phyloP scores from a whole-genome alignment of 2,888 invertebrate genomes.

The Euclidia mi region DNA sequence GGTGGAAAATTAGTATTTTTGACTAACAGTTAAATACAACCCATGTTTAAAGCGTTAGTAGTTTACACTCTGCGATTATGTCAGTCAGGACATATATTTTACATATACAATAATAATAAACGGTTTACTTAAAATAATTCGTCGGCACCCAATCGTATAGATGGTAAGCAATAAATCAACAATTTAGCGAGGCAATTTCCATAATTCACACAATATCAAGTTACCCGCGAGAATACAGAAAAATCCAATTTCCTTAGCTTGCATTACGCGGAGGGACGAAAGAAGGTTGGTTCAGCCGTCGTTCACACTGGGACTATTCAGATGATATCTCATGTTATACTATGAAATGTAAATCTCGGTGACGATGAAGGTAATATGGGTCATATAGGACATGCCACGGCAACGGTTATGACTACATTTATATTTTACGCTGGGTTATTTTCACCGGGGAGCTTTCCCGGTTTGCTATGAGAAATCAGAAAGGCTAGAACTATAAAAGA shows the following conservation, averaged over 20 bases:
- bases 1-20: too few species aligned
- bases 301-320: constrained; percentile 66
- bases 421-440: constrained; percentile 29
- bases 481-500: too few species aligned
- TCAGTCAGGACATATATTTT: constrained; percentile 13
- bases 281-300: constrained; percentile 58
- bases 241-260: constrained; percentile 88
- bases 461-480: too few species aligned
- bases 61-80: too few species aligned
- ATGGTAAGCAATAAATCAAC: constrained; percentile 84
- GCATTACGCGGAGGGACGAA: constrained; percentile 78
- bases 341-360: constrained; percentile 44
- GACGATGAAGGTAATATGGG: constrained; percentile 47
- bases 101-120: constrained; percentile 50
- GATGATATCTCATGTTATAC: constrained; percentile 37
- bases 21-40: too few species aligned
- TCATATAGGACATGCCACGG: constrained; percentile 27
- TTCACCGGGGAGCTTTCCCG: constrained; percentile 1
- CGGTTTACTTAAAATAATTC: constrained; percentile 61
- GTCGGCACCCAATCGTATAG: constrained; percentile 67
- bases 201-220: constrained; percentile 89
- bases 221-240: constrained; percentile 86
- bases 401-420: constrained; percentile 37
- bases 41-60: too few species aligned
- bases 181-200: constrained; percentile 87